Conservation (phyloP, 2,888 invertebrate species). For the Eutolmus rufibarbis region DNA sequence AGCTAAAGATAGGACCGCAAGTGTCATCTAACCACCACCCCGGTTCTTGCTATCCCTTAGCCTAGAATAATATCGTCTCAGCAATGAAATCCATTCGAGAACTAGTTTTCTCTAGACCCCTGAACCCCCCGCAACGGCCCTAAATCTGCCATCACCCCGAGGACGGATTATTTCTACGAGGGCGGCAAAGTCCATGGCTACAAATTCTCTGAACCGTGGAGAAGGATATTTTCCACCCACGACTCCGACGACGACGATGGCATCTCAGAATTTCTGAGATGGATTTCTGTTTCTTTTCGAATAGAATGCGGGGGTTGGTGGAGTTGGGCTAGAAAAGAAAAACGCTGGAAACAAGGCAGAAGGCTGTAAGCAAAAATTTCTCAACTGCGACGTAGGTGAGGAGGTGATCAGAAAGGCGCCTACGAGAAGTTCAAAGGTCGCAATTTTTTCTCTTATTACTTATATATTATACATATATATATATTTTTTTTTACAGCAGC, state of each 20-base stretch:
- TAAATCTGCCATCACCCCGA: neutral
- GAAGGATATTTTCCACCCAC: neutral
- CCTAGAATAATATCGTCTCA: neutral
- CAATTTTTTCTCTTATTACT: neutral
- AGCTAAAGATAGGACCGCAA: neutral
- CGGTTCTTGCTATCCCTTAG: neutral
- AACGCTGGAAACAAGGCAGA: neutral
- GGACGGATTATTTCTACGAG: neutral
- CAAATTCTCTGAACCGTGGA: neutral
- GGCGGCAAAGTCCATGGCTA: neutral
- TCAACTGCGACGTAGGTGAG: neutral
- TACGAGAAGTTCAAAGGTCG: neutral
- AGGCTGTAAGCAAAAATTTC: neutral
- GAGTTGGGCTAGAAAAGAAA: neutral
- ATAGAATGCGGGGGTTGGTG: neutral
- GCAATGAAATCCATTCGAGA: neutral
- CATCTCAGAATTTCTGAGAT: neutral
- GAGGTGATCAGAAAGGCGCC: neutral
- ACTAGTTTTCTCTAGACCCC: neutral
- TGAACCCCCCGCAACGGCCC: neutral
- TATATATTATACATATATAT: neutral
- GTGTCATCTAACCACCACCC: neutral
- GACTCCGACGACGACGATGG: neutral
- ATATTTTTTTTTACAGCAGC: neutral
- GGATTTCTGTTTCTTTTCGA: neutral